phyloP scores from a whole-genome alignment of 1,140 invertebrate genomes.

The Cydia strobilella region DNA sequence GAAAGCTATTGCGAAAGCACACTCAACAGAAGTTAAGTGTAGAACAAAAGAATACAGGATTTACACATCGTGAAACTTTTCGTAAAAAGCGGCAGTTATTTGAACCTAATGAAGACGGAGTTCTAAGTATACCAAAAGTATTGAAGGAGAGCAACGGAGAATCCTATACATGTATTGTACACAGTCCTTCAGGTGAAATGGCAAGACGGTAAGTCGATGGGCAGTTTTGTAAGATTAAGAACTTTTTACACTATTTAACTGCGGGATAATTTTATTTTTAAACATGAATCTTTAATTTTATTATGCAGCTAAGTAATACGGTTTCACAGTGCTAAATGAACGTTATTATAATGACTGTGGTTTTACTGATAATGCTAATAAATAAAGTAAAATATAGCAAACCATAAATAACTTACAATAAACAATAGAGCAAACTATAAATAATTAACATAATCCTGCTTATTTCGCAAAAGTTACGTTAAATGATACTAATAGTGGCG shows the following conservation, averaged over 20 bases:
- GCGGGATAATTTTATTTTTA: too few species aligned
- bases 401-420: too few species aligned
- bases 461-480: neutral
- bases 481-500: neutral
- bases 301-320: too few species aligned
- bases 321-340: too few species aligned
- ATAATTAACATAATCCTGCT: neutral
- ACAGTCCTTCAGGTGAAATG: conserved; percentile 88
- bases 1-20: conserved; percentile 20
- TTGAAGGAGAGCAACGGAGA: conserved; percentile 85
- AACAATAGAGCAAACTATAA: neutral
- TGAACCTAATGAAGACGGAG: conserved; percentile 68
- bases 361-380: too few species aligned
- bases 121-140: conserved; percentile 87
- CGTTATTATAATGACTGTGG: too few species aligned
- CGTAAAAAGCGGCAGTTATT: conserved; percentile 67
- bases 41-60: conserved; percentile 9
- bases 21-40: conserved; percentile 40
- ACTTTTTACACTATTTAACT: too few species aligned
- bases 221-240: neutral
- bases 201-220: conserved; percentile 79
- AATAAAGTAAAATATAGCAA: too few species aligned
- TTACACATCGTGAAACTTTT: conserved; percentile 37
- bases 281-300: too few species aligned
- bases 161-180: conserved; percentile 91